Evolutionary conservation across 1,140 invertebrate genomes (phyloP).

Genomic region (Caenorhabditis brenneri): DNA sequence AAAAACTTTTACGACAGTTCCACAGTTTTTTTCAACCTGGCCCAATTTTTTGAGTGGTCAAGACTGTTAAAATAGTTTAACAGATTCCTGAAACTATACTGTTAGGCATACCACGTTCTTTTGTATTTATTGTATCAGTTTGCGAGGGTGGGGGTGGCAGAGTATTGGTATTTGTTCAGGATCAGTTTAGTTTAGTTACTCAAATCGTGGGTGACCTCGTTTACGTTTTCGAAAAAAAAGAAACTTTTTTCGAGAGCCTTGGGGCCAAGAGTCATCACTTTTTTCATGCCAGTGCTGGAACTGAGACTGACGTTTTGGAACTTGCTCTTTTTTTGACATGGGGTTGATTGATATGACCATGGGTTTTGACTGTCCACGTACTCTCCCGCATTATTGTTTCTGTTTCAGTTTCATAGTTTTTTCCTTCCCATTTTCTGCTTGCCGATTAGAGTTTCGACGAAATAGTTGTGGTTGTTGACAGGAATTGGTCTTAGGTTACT

Average conservation of each 20-base stretch:
- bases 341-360: not conserved
- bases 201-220: conserved; percentile 37
- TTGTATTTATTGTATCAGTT: conserved; percentile 33
- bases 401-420: conserved; percentile 8
- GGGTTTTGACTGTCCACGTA: conserved; percentile 13
- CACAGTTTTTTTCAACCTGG: not conserved
- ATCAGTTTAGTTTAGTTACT: conserved; percentile 36
- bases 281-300: not conserved
- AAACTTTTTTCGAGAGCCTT: not conserved
- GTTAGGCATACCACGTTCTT: not conserved
- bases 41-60: not conserved
- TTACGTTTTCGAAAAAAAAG: not conserved
- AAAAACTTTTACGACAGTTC: not conserved
- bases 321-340: not conserved
- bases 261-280: conserved; percentile 7
- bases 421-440: not conserved
- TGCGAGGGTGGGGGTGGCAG: conserved; percentile 12
- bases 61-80: not conserved
- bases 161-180: conserved; percentile 37
- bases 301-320: not conserved
- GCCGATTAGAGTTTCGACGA: conserved; percentile 24
- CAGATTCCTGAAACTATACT: not conserved
- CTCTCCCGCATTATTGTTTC: not conserved
- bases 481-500: not conserved
- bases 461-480: not conserved